A percentile compares a stretch with the other conserved stretches of the same genome.
phyloP scores from a whole-genome alignment of 2,888 invertebrate genomes.

The Drosophila helvetica region DNA sequence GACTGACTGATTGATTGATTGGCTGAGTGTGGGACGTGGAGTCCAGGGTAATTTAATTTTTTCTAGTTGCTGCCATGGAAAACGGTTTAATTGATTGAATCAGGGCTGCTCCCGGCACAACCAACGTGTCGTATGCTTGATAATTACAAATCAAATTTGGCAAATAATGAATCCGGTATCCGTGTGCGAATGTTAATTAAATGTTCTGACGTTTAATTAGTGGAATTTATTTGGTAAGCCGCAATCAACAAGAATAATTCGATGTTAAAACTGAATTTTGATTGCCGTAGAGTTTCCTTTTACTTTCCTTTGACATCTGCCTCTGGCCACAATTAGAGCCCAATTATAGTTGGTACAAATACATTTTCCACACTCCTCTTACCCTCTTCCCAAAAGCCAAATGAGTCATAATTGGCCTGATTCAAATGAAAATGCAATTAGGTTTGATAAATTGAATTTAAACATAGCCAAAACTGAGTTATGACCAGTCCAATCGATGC shows the following conservation, averaged over 20 bases:
- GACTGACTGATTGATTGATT: conserved; percentile 40
- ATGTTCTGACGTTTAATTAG: conserved; percentile 20
- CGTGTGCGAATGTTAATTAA: conserved; percentile 24
- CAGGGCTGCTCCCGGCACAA: background rate
- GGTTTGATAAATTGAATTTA: conserved; percentile 1
- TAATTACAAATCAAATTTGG: conserved; percentile 18
- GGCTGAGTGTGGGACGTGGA: conserved; percentile 1
- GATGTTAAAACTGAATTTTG: conserved; percentile 2
- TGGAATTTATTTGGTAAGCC: background rate
- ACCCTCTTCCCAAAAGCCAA: background rate
- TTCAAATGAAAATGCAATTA: conserved; percentile 1
- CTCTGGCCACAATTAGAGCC: background rate
- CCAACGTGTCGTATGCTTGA: conserved; percentile 11
- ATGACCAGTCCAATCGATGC: background rate
- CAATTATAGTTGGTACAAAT: background rate
- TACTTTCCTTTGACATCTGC: conserved; percentile 15
- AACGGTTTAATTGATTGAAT: conserved; percentile 37
- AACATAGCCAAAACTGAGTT: background rate
- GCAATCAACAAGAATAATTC: background rate
- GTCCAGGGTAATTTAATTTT: conserved; percentile 27
- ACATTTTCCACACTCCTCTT: background rate
- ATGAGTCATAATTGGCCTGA: background rate
- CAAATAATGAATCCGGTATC: conserved; percentile 30
- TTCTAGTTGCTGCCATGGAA: conserved; percentile 10
- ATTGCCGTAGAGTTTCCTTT: conserved; percentile 26